Base-by-base conservation (phyloP, 2,113 vertebrate species). In the Neodon shergylaensis region DNA sequence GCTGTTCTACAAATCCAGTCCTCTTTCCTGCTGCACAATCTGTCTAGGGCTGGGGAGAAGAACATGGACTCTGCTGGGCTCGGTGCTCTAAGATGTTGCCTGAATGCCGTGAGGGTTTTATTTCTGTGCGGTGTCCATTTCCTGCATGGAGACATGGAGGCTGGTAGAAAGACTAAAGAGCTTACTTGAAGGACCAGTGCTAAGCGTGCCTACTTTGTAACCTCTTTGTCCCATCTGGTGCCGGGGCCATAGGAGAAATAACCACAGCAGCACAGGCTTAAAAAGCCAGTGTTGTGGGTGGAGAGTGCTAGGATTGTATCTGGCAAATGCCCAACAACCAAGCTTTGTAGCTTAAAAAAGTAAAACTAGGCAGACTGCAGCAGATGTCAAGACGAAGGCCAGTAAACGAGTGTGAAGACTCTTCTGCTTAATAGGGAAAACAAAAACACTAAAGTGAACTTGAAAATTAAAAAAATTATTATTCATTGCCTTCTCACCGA, bases 351-450 rank as follows among this genome's bases (percentile, higher is more conserved):
- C n/a, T 79, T 88, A 66, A 83, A 70, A 79, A 95, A 61, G 63
- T 74, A 92, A 42, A 95, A 88, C 36, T 33, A 89, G 65, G 52
- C 61, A 88, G 61, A 73, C 70, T 61, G 21, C 5, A 73, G 90
- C 73, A 85, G 44, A 86, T 90, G 24, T 94, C 49, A 88, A 77
- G n/a, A 54, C 19, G 78, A 76, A 96, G 90, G 72, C 39, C 94
- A 66, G 58, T 13, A 73, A 85, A 61, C 28, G 11, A 78, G 12
- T 42, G 6, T 74, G 6, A 79, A 86, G 73, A 92, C 85, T 88
- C 19, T 22, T 90, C 26, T 90, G 54, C 42, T 89, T 90, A 85
- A 82, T 5, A 31, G 21, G 58, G 49, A 74, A 76, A 89, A 44
- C 39, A 77, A 44, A 76, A 76, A 54, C 24, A 74, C 8, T 77